Evolutionary conservation across 1,140 invertebrate genomes (phyloP), one percentile per base, ranked within the genome.

Genomic region (Bombyx mori): DNA sequence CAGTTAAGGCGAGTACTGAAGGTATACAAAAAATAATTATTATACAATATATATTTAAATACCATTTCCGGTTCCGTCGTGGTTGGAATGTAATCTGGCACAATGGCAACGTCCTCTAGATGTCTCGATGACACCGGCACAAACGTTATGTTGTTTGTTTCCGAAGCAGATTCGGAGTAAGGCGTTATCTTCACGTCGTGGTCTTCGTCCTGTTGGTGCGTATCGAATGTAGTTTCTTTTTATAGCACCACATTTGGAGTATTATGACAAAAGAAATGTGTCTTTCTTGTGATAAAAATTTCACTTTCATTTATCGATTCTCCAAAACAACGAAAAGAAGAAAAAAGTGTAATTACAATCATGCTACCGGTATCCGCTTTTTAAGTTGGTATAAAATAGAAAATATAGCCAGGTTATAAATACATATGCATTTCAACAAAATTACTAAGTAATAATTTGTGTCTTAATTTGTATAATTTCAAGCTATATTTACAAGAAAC

Each of bases 161-260:
- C 78, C 2, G 83, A 82, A 0, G 73, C 75, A 0, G 73, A 66
- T 45, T 73, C 75, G 5, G 75, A 69, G 53, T 79, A 79, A 3
- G 79, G 75, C 43, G 78, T 80, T 51, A 84, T 86, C 57, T 79
- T 75, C 50, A 84, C 79, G 61, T 79, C 74, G 52, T 75, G 66
- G 6, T 79, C 73, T 74, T 76, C 68, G 7, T 81, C 73, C 77
- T 79, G 70, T 56, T 46, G 22, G 44, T 47, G 12, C 12, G 12
- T 51, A 52, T 35, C 26, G 26, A 7, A 47, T 12, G 45, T 7
- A 47, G 45, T 10, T 47, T 47, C 6, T 7, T 47, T 9, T 10
- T 9, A 8, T 0, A 35, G 8, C 12, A 8, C 6, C 8, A 47
- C 3, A 47, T 47, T 9, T 7, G 45, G 45, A 7, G 6, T 47